Percentiles rank a stretch among this genome's conserved stretches.
Conservation (phyloP, 2,113 vertebrate genomes). For the Halcyon malimbica region DNA sequence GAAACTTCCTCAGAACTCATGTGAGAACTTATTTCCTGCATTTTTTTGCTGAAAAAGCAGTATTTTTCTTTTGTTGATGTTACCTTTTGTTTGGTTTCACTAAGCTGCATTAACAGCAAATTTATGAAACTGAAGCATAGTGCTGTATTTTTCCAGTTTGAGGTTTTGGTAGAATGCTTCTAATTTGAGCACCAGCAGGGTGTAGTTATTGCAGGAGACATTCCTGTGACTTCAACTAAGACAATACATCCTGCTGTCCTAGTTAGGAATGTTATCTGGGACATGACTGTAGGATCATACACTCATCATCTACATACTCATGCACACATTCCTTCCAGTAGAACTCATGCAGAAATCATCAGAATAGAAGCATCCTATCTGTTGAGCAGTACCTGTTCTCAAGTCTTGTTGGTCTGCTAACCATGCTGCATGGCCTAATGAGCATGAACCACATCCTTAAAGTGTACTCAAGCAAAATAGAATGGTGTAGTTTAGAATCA, state of each 20-base stretch:
- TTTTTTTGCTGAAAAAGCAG: background rate
- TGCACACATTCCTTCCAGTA: background rate
- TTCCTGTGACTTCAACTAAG: background rate
- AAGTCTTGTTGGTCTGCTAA: background rate
- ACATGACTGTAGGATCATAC: background rate
- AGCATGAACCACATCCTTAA: slow-evolving; percentile 40
- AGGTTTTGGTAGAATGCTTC: background rate
- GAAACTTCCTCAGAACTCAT: background rate
- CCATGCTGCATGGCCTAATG: slow-evolving; percentile 37
- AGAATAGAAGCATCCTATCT: background rate
- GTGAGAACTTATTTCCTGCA: background rate
- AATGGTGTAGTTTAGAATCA: background rate
- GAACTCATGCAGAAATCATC: background rate
- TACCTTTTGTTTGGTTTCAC: background rate
- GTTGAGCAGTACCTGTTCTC: background rate
- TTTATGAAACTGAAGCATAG: background rate
- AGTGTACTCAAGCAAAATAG: background rate
- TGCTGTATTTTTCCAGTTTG: background rate
- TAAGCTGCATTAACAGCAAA: background rate
- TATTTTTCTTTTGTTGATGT: background rate
- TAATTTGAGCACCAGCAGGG: background rate
- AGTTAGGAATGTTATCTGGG: background rate
- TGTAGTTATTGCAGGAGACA: background rate
- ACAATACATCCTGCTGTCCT: background rate
- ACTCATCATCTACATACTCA: background rate